Base-by-base conservation (phyloP, 2,113 vertebrate species). In the Oreocharis arfaki region DNA sequence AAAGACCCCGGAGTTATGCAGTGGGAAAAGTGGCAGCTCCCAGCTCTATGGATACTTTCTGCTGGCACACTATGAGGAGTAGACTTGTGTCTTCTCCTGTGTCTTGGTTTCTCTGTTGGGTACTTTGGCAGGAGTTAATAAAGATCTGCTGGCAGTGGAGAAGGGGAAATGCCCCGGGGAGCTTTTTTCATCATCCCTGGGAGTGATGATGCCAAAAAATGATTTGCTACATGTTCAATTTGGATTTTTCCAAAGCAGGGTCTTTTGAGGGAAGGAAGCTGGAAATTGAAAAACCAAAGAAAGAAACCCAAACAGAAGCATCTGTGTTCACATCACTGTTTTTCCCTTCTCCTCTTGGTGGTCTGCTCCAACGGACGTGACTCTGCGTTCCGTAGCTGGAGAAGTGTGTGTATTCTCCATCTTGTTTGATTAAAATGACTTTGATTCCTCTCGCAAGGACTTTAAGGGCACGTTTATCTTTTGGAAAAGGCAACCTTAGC, bases 391-490 rank as follows among this genome's bases (percentile, higher is more conserved):
- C 0, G 0, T 50, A 86, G 63, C 65, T 57, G 80, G 73, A 90
- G 75, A 67, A 60, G 22, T 65, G 37, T 84, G 75, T 78, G 80
- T 87, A 9, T 70, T 83, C 79, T 93, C 56, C 63, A 13, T 76
- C 44, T 80, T 49, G 35, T 81, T 92, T 60, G 73, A 96, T 97
- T 96, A 97, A 96, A 97, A 82, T 84, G 9, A 78, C 33, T 90
- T 86, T 1, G 2, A 6, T 87, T 71, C 33, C 49, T 89, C 73
- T 84, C 67, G n/a, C 16, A 14, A 78, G 41, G 76, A 41, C 20
- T 71, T 70, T 10, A 16, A 7, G 60, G 30, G 11, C 32, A 32
- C 3, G 3, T 64, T 94, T 70, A 23, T 71, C 42, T 17, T 73
- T 44, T 63, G 70, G 65, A 79, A 89, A 75, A 84, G 37, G 23